Percentiles rank a stretch among this genome's conserved stretches.
phyloP scores from a whole-genome alignment of 2,113 vertebrate species.

The Tragelaphus imberbis region DNA sequence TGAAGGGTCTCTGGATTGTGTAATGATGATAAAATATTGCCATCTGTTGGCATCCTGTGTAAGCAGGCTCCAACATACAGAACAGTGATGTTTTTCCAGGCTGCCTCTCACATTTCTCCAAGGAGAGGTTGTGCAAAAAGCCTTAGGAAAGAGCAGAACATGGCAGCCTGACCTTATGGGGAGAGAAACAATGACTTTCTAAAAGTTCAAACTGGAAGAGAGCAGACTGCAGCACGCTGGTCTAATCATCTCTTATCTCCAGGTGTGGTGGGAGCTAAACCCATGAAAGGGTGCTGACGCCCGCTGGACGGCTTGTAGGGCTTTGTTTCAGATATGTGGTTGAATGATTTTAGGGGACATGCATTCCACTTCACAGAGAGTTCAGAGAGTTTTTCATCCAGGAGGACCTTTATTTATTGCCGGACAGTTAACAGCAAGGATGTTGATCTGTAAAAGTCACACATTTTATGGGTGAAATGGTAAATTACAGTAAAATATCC shows the following conservation, averaged over 20 bases:
- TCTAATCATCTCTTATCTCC: rapidly evolving
- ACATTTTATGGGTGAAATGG: not conserved
- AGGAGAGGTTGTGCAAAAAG: conserved; percentile 34
- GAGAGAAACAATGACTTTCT: not conserved
- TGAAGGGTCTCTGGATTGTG: conserved; percentile 12
- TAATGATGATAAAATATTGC: conserved; percentile 79
- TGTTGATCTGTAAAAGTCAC: not conserved
- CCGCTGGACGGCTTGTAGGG: rapidly evolving
- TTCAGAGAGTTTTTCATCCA: not conserved
- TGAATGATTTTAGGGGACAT: not conserved
- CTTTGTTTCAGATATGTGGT: not conserved
- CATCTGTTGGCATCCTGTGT: conserved; percentile 81
- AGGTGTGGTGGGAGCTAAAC: rapidly evolving
- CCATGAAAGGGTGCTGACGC: rapidly evolving
- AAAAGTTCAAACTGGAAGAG: not conserved
- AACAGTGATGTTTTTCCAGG: not conserved
- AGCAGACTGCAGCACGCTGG: rapidly evolving
- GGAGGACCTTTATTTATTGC: not conserved
- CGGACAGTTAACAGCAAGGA: not conserved
- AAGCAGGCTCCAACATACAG: conserved; percentile 36
- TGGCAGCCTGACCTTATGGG: not conserved
- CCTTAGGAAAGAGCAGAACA: not conserved
- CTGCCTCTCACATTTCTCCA: not conserved
- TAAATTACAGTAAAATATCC: not conserved
- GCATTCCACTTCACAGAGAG: not conserved